Evolutionary conservation across 92 coral and sea anemone genomes (phyloP).

Genomic region (Epizoanthus illoricatus): DNA sequence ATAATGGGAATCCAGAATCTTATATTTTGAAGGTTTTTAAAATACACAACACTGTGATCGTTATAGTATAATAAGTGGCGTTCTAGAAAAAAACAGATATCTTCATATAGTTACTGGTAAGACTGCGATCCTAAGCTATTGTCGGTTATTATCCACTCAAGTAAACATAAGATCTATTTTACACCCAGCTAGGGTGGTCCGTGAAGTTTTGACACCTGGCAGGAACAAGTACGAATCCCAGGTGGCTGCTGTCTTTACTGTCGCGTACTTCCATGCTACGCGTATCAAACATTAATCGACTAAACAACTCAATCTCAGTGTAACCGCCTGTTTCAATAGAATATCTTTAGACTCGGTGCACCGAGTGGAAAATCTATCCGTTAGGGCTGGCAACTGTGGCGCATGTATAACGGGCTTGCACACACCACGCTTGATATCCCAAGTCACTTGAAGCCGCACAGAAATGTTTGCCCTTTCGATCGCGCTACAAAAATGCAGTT

Average conservation of each 20-base stretch:
- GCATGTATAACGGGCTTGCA: background rate
- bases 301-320: slow-evolving; percentile 10
- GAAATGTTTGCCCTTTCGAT: background rate
- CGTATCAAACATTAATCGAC: slow-evolving; percentile 39
- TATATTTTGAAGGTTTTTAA: too few relatives aligned
- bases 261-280: slow-evolving; percentile 3
- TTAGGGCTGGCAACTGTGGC: slow-evolving; percentile 29
- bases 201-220: slow-evolving; percentile 16
- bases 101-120: too few relatives aligned
- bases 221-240: slow-evolving; percentile 3
- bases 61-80: too few relatives aligned
- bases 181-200: background rate
- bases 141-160: too few relatives aligned
- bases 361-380: slow-evolving; percentile 28
- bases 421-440: background rate
- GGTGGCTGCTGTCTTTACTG: slow-evolving; percentile 17
- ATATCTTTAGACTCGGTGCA: slow-evolving; percentile 17
- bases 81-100: too few relatives aligned
- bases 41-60: too few relatives aligned
- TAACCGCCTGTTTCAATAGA: slow-evolving; percentile 25
- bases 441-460: background rate
- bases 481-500: background rate
- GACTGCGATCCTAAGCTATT: too few relatives aligned
- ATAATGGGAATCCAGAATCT: too few relatives aligned
- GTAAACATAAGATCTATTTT: too few relatives aligned